phyloP scores from a whole-genome alignment of 1,140 invertebrate genomes.

The Ridgeia piscesae region DNA sequence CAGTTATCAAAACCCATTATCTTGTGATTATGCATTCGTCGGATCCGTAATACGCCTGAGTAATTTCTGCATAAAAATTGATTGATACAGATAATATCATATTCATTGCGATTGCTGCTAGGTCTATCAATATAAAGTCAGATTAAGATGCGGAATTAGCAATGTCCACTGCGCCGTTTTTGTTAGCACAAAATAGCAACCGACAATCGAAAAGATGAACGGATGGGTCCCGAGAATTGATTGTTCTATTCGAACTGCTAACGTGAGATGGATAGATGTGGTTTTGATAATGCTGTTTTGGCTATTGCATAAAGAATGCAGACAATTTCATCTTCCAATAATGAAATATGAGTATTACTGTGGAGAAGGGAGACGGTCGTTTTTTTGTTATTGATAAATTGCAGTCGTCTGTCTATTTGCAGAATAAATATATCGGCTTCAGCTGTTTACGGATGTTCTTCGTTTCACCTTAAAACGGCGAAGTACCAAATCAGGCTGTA shows the following conservation, averaged over 20 bases:
- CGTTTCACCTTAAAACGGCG: neutral
- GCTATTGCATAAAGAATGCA: neutral
- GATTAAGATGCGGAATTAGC: neutral
- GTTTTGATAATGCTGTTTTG: conserved; percentile 1
- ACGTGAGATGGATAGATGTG: neutral
- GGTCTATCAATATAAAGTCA: conserved; percentile 1
- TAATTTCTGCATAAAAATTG: neutral
- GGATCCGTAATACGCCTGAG: neutral
- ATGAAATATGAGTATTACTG: neutral
- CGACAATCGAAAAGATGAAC: neutral
- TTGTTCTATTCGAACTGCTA: neutral
- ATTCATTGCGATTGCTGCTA: neutral
- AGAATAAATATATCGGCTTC: neutral
- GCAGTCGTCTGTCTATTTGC: neutral
- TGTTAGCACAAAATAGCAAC: conserved; percentile 5
- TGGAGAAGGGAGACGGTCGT: neutral
- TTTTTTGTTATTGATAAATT: neutral
- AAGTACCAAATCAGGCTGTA: neutral
- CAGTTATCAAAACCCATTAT: neutral
- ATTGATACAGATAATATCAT: conserved; percentile 1
- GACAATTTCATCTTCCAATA: neutral
- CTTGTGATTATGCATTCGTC: neutral
- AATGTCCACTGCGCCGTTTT: neutral
- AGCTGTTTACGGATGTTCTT: neutral
- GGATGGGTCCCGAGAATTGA: neutral